These are phyloP conservation scores for Mionectes olivaceus DNA, from an alignment of 2,797 vertebrate species.

Conservation along the genomic window DNA sequence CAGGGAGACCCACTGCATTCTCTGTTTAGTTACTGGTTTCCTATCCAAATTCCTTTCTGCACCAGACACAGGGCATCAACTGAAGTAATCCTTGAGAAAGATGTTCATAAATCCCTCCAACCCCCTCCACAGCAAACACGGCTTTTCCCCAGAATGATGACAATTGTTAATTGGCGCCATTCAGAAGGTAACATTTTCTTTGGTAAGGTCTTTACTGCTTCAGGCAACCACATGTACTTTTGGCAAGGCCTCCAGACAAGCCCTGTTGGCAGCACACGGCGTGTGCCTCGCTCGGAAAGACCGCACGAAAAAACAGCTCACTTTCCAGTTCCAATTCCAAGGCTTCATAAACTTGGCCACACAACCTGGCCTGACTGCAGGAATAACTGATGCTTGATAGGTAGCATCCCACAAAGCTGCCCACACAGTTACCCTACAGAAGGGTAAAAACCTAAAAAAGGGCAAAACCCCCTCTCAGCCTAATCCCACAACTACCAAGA, in stretches of 20 bases:
- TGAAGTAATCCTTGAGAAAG: background rate
- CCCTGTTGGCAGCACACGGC: constrained; percentile 2
- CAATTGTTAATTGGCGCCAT: background rate
- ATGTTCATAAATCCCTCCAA: background rate
- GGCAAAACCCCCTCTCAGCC: background rate
- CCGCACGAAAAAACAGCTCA: constrained; percentile 2
- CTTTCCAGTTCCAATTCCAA: constrained; percentile 56
- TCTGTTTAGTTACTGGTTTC: background rate
- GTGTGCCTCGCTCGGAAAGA: constrained; percentile 38
- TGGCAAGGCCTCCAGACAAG: constrained; percentile 45
- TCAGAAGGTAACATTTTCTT: constrained; percentile 47
- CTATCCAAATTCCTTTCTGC: background rate
- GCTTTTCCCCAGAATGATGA: background rate
- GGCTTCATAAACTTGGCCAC: background rate
- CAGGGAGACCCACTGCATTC: background rate
- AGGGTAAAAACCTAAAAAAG: background rate
- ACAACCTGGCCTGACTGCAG: constrained; percentile 10
- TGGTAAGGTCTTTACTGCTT: constrained; percentile 44
- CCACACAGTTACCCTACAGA: background rate
- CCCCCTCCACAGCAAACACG: background rate
- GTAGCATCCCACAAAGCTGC: background rate
- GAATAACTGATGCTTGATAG: constrained; percentile 25
- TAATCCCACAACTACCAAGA: background rate
- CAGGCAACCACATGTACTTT: constrained; percentile 32
- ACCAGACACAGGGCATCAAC: background rate